Evolutionary conservation across 2,113 vertebrate genomes (phyloP).

Genomic region (Athene cunicularia): DNA sequence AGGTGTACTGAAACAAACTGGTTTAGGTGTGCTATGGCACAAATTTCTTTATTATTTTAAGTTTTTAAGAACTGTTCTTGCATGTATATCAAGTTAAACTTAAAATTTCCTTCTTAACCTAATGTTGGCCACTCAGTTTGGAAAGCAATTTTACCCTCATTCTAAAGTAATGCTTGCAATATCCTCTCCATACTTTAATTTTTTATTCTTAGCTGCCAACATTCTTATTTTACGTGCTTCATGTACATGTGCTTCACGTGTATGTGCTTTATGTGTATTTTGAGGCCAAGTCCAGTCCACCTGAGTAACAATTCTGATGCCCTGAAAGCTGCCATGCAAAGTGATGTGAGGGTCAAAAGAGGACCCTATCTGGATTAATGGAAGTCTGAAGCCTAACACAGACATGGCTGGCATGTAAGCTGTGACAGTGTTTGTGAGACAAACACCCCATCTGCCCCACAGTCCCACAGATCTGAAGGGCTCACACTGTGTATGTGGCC

Average conservation of each 20-base stretch:
- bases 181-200: neutral
- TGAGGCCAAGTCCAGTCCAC: neutral
- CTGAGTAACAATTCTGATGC: neutral
- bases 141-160: neutral
- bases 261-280: neutral
- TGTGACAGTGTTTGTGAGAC: neutral
- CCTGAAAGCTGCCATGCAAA: neutral
- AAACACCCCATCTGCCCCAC: neutral
- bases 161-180: neutral
- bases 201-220: neutral
- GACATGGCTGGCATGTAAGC: neutral
- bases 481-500: neutral
- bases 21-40: neutral
- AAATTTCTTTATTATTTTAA: neutral
- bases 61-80: neutral
- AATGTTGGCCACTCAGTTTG: neutral
- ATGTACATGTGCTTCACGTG: neutral
- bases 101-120: neutral
- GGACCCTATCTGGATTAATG: neutral
- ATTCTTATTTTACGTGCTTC: neutral
- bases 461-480: neutral
- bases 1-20: neutral
- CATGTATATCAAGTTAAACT: neutral
- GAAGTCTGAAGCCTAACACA: neutral
- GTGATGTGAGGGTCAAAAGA: neutral